A percentile compares a stretch with the other conserved stretches of the same genome.
Evolutionary conservation across 2,888 invertebrate genomes (phyloP).

Genomic region (Elgonia sp.): DNA sequence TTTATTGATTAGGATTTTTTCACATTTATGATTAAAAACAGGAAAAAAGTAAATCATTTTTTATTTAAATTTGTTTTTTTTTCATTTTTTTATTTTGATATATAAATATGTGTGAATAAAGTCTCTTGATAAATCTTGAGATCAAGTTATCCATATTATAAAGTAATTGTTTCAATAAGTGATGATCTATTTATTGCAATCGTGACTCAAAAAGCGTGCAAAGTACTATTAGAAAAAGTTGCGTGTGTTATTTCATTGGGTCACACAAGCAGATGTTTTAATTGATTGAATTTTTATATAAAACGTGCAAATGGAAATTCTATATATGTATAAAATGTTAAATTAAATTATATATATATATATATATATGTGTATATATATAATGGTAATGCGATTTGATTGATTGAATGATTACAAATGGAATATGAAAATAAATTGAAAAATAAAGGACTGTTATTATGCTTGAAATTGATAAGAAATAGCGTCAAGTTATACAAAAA

Average conservation of each 20-base stretch:
- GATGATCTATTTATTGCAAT: slow-evolving; percentile 68
- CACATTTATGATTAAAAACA: neutral
- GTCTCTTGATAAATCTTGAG: slow-evolving; percentile 45
- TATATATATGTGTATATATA: no score
- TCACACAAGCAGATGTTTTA: slow-evolving; percentile 23
- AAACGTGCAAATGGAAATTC: slow-evolving; percentile 38
- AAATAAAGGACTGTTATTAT: slow-evolving; percentile 8
- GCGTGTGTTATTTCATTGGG: slow-evolving; percentile 48
- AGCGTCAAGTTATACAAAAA: slow-evolving; percentile 55
- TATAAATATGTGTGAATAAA: slow-evolving; percentile 4
- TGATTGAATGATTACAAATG: slow-evolving; percentile 5
- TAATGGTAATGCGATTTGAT: neutral
- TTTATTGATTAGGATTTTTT: neutral
- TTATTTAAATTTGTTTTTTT: neutral
- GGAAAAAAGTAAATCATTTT: neutral
- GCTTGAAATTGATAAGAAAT: slow-evolving; percentile 50
- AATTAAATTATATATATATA: no score
- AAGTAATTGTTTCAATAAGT: slow-evolving; percentile 75
- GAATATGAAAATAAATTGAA: slow-evolving; percentile 4
- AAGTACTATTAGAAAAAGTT: slow-evolving; percentile 56
- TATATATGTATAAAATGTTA: neutral
- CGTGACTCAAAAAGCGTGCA: slow-evolving; percentile 66
- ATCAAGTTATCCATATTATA: slow-evolving; percentile 68
- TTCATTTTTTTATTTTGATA: neutral
- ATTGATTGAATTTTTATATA: slow-evolving; percentile 35